Conservation (phyloP, 2,113 vertebrate genomes). For the Toxotes jaculatrix region DNA sequence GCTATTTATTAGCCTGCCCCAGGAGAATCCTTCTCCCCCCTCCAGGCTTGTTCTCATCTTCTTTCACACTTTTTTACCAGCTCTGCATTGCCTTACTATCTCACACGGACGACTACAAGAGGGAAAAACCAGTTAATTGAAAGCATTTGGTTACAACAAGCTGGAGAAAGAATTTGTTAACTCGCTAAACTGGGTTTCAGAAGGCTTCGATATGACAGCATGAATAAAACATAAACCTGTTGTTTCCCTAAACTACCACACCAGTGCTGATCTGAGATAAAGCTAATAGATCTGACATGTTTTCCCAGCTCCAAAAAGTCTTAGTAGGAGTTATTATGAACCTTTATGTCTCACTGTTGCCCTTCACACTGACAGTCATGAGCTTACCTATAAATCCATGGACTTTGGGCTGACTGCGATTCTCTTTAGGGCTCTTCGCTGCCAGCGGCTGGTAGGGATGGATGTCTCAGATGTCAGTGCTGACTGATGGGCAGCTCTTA, state of each 20-base stretch:
- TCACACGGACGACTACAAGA: not conserved
- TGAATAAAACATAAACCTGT: conserved; percentile 7
- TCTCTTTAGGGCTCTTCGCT: conserved; percentile 13
- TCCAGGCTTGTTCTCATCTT: conserved; percentile 1
- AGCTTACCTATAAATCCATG: not conserved
- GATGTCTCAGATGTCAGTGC: conserved; percentile 61
- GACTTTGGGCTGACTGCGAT: conserved; percentile 3
- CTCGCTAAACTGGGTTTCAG: not conserved
- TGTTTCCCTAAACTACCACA: not conserved
- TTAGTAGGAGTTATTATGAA: not conserved
- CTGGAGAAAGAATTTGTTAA: not conserved
- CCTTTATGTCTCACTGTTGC: not conserved
- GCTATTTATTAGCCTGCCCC: conserved; percentile 6
- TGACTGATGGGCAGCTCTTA: conserved; percentile 77
- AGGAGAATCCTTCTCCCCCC: conserved; percentile 1
- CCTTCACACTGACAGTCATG: not conserved
- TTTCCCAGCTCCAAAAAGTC: not conserved
- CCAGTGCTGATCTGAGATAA: not conserved
- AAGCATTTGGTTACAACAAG: conserved; percentile 9
- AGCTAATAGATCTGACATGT: conserved; percentile 2
- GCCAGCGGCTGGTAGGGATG: conserved; percentile 22
- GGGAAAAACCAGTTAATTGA: conserved; percentile 4
- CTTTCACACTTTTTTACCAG: not conserved
- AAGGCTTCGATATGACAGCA: conserved; percentile 5
- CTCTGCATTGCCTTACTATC: not conserved